Percentiles rank a stretch among this genome's conserved stretches.
Conservation (phyloP, 2,113 vertebrate genomes). For the Ptilorrhoa leucosticta region DNA sequence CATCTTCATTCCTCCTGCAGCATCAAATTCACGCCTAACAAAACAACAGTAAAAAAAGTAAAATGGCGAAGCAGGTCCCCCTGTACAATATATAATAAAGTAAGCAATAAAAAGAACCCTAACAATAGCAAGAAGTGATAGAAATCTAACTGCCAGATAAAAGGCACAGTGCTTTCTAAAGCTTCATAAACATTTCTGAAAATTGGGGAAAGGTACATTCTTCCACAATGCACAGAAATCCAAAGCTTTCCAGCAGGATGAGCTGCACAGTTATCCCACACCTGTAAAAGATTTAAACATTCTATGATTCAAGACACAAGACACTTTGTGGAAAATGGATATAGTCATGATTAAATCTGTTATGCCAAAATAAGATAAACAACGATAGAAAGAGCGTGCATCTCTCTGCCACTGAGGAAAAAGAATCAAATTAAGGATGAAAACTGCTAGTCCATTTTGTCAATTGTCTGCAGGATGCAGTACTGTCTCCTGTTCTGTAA, state of each 20-base stretch:
- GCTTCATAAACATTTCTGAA: background rate
- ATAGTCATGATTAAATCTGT: background rate
- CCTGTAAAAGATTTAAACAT: background rate
- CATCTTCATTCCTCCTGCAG: background rate
- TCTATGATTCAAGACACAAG: background rate
- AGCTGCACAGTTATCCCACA: background rate
- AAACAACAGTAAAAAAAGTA: background rate
- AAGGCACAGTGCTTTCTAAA: background rate
- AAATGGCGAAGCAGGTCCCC: background rate
- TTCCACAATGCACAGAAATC: background rate
- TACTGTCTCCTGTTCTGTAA: background rate
- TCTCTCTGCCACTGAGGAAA: background rate
- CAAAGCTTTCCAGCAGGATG: background rate
- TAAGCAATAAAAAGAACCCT: background rate
- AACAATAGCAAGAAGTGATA: background rate
- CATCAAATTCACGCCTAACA: background rate
- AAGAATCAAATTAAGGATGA: background rate
- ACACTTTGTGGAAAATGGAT: background rate
- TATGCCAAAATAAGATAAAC: conserved; percentile 6
- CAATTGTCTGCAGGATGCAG: background rate
- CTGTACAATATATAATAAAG: background rate
- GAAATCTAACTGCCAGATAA: background rate
- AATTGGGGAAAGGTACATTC: background rate
- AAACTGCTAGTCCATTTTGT: background rate
- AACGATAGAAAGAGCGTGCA: background rate